Evolutionary conservation across 2,888 invertebrate genomes (phyloP).

Genomic region (Oscheius myriophilus): DNA sequence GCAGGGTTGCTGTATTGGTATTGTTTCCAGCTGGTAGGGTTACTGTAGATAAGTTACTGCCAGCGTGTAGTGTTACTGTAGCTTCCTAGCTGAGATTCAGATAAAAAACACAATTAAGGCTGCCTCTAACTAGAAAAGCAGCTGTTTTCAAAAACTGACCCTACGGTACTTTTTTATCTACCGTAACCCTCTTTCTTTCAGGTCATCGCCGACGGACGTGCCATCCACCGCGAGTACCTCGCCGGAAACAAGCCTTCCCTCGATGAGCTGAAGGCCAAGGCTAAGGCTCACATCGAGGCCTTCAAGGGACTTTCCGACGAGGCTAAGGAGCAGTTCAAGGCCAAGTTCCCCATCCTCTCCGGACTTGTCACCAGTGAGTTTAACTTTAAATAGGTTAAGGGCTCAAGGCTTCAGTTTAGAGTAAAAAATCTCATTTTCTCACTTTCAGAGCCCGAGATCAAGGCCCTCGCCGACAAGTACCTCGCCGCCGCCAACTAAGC

Average conservation of each 20-base stretch:
- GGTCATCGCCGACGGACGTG: conserved; percentile 59
- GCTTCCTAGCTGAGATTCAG: not conserved
- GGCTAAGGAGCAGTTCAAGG: conserved; percentile 61
- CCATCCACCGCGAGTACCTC: conserved; percentile 57
- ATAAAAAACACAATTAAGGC: not conserved
- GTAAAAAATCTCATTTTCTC: conserved; percentile 55
- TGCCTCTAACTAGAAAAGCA: no score
- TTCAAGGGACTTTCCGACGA: conserved; percentile 61
- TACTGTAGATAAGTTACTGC: not conserved
- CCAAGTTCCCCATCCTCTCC: conserved; percentile 66
- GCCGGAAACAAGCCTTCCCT: conserved; percentile 64
- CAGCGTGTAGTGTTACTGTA: not conserved
- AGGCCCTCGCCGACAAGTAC: conserved; percentile 28
- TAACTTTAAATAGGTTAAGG: no score
- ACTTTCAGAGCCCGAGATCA: conserved; percentile 25
- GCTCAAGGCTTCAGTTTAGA: no score
- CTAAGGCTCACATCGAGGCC: conserved; percentile 43
- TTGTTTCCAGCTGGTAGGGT: no score
- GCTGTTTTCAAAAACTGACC: not conserved
- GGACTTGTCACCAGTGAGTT: conserved; percentile 32
- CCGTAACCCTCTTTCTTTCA: conserved; percentile 8
- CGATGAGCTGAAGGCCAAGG: conserved; percentile 52
- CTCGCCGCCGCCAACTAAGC: conserved; percentile 10
- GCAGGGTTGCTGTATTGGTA: no score
- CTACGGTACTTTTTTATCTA: not conserved